phyloP scores from a whole-genome alignment of 2,113 vertebrate genomes.

The Crotalus viridis region DNA sequence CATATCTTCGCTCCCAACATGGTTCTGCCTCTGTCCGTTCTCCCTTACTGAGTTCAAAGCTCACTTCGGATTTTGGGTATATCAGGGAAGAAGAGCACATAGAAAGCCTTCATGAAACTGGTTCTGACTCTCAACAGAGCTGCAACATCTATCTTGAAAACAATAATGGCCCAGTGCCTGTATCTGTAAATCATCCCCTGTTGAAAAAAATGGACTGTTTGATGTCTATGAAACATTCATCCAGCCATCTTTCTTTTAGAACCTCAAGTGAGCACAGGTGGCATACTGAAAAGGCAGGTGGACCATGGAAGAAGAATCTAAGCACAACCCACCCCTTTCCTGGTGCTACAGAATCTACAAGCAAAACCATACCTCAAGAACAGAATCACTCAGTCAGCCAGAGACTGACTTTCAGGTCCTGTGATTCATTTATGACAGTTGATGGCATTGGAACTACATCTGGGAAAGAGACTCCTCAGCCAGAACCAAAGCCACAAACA shows the following conservation, averaged over 20 bases:
- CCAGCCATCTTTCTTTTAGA: neutral
- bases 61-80: constrained; percentile 57
- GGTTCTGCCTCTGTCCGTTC: constrained; percentile 52
- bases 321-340: neutral
- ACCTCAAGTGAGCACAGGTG: neutral
- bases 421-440: accelerated
- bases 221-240: neutral
- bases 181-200: neutral
- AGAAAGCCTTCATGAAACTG: constrained; percentile 15
- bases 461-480: neutral
- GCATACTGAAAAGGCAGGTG: neutral
- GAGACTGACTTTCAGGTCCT: constrained; percentile 14
- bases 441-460: accelerated
- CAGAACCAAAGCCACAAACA: neutral
- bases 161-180: constrained; percentile 21
- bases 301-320: neutral
- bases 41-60: constrained; percentile 47
- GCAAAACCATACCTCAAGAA: constrained; percentile 3
- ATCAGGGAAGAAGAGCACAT: neutral
- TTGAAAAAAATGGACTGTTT: neutral
- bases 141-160: neutral
- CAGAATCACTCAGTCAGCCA: neutral
- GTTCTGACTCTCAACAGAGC: constrained; percentile 18
- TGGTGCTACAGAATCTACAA: neutral
- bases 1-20: constrained; percentile 77